Conservation (phyloP, 2,888 invertebrate genomes). For the Helobdella robusta region DNA sequence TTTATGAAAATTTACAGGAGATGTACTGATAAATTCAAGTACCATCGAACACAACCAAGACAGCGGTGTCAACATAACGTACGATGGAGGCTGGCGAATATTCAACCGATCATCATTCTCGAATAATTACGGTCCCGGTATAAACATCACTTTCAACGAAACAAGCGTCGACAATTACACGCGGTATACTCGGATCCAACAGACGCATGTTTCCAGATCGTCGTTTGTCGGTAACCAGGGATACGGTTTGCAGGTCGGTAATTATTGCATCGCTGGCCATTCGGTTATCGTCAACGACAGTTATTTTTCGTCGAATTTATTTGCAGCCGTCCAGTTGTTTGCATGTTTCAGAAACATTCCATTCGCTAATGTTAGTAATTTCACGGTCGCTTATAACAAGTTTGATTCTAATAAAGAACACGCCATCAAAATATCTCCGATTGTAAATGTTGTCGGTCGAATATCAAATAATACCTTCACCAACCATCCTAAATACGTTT, state of each 20-base stretch:
- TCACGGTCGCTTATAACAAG: slow-evolving; percentile 43
- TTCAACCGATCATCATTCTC: slow-evolving; percentile 75
- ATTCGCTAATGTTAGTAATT: slow-evolving; percentile 38
- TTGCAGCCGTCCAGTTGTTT: slow-evolving; percentile 69
- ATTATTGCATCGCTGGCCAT: slow-evolving; percentile 56
- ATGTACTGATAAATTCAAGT: slow-evolving; percentile 83
- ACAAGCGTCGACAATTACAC: slow-evolving; percentile 45
- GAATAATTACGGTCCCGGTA: slow-evolving; percentile 69
- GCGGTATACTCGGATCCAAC: slow-evolving; percentile 33
- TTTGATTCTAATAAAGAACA: slow-evolving; percentile 44
- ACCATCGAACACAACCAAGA: slow-evolving; percentile 69
- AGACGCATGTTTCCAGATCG: slow-evolving; percentile 55
- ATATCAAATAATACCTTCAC: slow-evolving; percentile 74
- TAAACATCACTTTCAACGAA: slow-evolving; percentile 38
- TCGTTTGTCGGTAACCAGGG: slow-evolving; percentile 77
- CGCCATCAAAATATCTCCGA: slow-evolving; percentile 43
- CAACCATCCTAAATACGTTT: slow-evolving; percentile 69
- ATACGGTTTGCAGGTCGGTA: slow-evolving; percentile 75
- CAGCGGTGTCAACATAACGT: slow-evolving; percentile 80
- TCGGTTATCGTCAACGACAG: slow-evolving; percentile 69
- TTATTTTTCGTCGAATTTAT: slow-evolving; percentile 70
- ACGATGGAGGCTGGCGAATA: slow-evolving; percentile 84
- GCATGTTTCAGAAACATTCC: slow-evolving; percentile 64
- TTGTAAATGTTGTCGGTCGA: slow-evolving; percentile 46
- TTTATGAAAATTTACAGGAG: slow-evolving; percentile 58